Conservation (phyloP, 1,140 invertebrate species). For the Drosophila repletoides region DNA sequence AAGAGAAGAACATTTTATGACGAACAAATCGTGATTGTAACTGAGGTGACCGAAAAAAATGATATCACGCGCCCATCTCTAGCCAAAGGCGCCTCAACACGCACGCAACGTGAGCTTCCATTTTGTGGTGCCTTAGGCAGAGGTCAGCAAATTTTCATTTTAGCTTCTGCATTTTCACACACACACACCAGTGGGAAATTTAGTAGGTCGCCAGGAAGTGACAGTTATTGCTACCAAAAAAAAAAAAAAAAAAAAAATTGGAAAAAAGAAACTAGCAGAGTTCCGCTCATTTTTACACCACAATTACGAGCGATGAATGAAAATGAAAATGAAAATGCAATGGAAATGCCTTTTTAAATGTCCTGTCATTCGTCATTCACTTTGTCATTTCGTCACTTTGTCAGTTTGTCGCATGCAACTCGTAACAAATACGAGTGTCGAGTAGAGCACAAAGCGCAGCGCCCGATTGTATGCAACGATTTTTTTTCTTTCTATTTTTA, state of each 20-base stretch:
- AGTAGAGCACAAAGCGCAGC: constrained; percentile 56
- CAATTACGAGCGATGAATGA: constrained; percentile 76
- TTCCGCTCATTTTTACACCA: constrained; percentile 65
- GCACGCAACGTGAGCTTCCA: constrained; percentile 39
- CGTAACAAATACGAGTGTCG: constrained; percentile 31
- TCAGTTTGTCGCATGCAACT: background rate
- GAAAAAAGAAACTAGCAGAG: background rate
- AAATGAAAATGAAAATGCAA: constrained; percentile 78
- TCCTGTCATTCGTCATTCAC: constrained; percentile 25
- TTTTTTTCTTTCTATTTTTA: constrained; percentile 44
- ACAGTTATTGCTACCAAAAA: constrained; percentile 67
- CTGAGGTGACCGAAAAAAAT: no score
- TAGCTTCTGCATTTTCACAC: constrained; percentile 36
- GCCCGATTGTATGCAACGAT: constrained; percentile 58
- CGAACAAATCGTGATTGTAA: no score
- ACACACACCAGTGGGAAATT: constrained; percentile 47
- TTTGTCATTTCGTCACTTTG: constrained; percentile 35
- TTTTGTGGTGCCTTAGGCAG: constrained; percentile 56
- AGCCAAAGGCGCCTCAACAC: constrained; percentile 9
- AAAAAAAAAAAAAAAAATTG: background rate
- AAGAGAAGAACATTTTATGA: no score
- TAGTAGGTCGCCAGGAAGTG: constrained; percentile 75
- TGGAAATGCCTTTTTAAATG: constrained; percentile 74
- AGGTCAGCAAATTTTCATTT: constrained; percentile 77
- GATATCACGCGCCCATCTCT: no score